Evolutionary conservation across 2,797 vertebrate species (phyloP).

Genomic region (Sebastes minor): DNA sequence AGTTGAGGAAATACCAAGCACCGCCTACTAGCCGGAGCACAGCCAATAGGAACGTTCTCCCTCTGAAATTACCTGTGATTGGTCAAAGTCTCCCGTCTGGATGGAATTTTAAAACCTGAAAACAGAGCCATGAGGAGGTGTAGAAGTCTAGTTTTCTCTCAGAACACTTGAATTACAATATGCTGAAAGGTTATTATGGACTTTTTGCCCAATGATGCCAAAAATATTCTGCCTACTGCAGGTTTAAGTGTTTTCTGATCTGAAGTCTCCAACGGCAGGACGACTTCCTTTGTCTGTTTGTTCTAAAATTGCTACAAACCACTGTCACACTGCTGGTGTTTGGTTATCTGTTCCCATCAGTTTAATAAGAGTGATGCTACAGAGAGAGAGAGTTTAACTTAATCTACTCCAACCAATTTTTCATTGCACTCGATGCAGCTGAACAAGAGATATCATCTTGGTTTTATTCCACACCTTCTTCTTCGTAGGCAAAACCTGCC

Average conservation of each 20-base stretch:
- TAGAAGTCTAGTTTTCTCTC: too few relatives aligned
- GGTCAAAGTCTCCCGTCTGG: too few relatives aligned
- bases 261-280: background rate
- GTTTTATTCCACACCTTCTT: background rate
- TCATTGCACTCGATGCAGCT: background rate
- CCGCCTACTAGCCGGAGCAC: too few relatives aligned
- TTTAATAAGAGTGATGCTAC: background rate
- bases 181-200: too few relatives aligned
- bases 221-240: too few relatives aligned
- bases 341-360: background rate
- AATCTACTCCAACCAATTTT: background rate
- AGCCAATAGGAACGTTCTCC: too few relatives aligned
- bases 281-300: background rate
- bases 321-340: background rate
- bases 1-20: too few relatives aligned
- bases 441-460: background rate
- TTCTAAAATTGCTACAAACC: background rate
- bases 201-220: too few relatives aligned
- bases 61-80: too few relatives aligned
- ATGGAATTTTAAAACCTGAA: too few relatives aligned
- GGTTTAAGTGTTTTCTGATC: background rate
- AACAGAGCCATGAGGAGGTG: too few relatives aligned
- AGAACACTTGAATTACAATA: too few relatives aligned
- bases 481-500: background rate
- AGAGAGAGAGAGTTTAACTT: background rate